phyloP scores from a whole-genome alignment of 2,888 invertebrate genomes.

The Tuberolachnus salignus region DNA sequence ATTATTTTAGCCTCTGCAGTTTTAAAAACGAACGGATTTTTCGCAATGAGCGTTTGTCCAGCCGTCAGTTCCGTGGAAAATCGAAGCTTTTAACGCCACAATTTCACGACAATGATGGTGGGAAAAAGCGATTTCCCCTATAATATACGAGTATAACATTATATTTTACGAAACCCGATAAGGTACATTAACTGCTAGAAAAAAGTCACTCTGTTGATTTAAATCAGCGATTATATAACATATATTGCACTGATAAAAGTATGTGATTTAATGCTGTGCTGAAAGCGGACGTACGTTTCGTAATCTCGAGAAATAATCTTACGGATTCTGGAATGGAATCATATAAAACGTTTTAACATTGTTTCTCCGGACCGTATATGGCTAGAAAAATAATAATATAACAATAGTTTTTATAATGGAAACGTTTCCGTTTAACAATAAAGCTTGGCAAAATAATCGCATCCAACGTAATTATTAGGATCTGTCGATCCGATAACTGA shows the following conservation, averaged over 20 bases:
- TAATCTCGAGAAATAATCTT: no score
- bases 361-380: no score
- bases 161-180: not conserved
- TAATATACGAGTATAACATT: no score
- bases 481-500: no score
- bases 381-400: no score
- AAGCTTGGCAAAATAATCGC: no score
- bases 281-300: no score
- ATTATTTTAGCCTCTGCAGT: not conserved
- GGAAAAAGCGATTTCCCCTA: not conserved
- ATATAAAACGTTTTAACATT: no score
- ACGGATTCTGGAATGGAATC: no score
- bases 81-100: conserved; percentile 1
- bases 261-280: conserved; percentile 17
- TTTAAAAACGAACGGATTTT: not conserved
- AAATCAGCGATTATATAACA: not conserved
- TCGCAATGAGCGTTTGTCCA: not conserved
- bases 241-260: not conserved
- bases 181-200: not conserved
- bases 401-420: no score
- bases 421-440: no score
- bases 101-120: not conserved
- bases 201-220: conserved; percentile 4
- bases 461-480: no score
- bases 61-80: not conserved